These are phyloP conservation scores for Saimiri boliviensis DNA, from an alignment of 2,113 vertebrate species.

Conservation along the genomic window DNA sequence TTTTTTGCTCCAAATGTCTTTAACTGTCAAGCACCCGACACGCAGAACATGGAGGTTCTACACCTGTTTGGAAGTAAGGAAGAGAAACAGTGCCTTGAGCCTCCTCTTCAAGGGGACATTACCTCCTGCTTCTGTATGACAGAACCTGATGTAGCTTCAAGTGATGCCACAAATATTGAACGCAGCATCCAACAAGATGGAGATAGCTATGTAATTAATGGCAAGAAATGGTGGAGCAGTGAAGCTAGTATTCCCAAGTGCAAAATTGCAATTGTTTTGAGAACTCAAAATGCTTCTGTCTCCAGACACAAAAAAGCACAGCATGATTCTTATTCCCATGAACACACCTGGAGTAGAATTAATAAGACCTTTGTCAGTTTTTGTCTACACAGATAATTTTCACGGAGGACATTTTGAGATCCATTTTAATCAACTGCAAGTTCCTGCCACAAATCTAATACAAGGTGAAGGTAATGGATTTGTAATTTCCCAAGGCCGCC, in stretches of 20 bases:
- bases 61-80: conserved; percentile 93
- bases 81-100: conserved; percentile 93
- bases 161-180: conserved; percentile 95
- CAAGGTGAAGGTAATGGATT: conserved; percentile 94
- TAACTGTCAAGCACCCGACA: conserved; percentile 97
- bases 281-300: conserved; percentile 79
- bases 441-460: conserved; percentile 91
- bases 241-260: conserved; percentile 93
- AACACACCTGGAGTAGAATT: conserved; percentile 89
- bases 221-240: conserved; percentile 97
- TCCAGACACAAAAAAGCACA: conserved; percentile 91
- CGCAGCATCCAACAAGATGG: conserved; percentile 88
- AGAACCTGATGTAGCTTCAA: conserved; percentile 95
- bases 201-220: conserved; percentile 88
- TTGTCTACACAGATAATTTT: conserved; percentile 93
- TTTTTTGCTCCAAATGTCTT: conserved; percentile 92
- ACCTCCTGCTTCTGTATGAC: conserved; percentile 98
- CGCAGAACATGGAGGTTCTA: conserved; percentile 96
- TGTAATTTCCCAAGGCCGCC: conserved; percentile 93
- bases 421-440: conserved; percentile 90
- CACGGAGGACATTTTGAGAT: conserved; percentile 97
- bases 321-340: conserved; percentile 93
- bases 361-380: conserved; percentile 91
- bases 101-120: conserved; percentile 92
- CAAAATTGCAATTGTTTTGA: conserved; percentile 94